Base-by-base conservation (phyloP, 2,113 vertebrate genomes). In the Scophthalmus maximus region DNA sequence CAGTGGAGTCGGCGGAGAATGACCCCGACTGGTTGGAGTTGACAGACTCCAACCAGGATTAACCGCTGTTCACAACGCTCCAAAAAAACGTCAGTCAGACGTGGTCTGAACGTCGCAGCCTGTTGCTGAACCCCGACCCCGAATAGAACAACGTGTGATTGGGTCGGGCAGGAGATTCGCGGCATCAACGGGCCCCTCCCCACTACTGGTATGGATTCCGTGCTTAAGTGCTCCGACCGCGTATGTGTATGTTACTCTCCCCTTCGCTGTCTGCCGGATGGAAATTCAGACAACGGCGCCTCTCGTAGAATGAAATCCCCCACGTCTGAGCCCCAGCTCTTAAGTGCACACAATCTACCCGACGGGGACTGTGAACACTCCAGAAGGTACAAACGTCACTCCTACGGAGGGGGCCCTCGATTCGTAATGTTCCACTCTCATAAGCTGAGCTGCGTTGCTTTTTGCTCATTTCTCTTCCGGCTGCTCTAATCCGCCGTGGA, bases 311-410 rank as follows among this genome's bases (percentile, higher is more conserved):
- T 50, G 27, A 70, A 62, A 71, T 77, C 42, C 68, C 79, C 49
- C 73, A 65, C 68, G 32, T 68, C 70, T 72, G 49, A 81, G 22
- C 26, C 0, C 62, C n/a, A 57, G 30, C 52, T 61, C 50, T 66
- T 52, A 9, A 76, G 68, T 78, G 76, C 66, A 72, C 70, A 78
- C 68, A 64, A 57, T 82, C 49, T 60, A 25, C 9, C 84, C 84
- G 72, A 79, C 81, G 78, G 65, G n/a, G 44, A 36, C 66, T 34
- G 70, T 82, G 85, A 88, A 85, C 76, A 63, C 67, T 65, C 20
- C 44, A 55, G 46, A 76, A 82, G 63, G 62, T 68, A 49, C 40
- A 60, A 82, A 55, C 50, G 5, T 53, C 46, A 20, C 67, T 69
- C 26, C 7, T 73, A n/a, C n/a, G 55, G 68, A 79, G 80, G 67